Percentiles rank a stretch among this genome's conserved stretches.
phyloP scores from a whole-genome alignment of 1,140 invertebrate genomes.

The Gonioctena quinquepunctata region DNA sequence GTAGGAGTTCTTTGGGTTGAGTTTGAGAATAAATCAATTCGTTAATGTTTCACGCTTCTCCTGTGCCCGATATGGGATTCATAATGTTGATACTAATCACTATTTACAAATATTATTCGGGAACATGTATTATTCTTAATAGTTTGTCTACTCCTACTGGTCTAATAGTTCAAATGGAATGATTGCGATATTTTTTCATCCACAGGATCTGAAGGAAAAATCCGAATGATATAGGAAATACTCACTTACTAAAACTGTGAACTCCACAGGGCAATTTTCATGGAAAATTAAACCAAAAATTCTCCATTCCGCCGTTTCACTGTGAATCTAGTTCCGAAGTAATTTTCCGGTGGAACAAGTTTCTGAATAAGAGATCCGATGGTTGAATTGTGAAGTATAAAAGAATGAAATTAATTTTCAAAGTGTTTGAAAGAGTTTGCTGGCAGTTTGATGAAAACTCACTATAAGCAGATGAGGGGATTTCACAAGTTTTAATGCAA shows the following conservation, averaged over 20 bases:
- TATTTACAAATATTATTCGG: too few species aligned
- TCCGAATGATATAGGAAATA: too few species aligned
- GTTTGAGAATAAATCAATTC: too few species aligned
- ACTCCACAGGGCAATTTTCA: neutral
- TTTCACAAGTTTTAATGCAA: slow-evolving; percentile 4
- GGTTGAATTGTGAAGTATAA: neutral
- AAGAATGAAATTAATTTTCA: slow-evolving; percentile 4
- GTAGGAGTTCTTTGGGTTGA: too few species aligned
- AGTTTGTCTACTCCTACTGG: too few species aligned
- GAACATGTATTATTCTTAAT: too few species aligned
- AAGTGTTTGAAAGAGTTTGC: neutral
- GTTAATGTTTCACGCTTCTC: too few species aligned
- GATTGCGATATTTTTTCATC: too few species aligned
- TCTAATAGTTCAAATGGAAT: too few species aligned
- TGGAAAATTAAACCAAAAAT: neutral
- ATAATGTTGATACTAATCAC: too few species aligned
- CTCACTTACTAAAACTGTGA: neutral
- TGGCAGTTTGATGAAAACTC: neutral
- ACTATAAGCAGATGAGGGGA: neutral
- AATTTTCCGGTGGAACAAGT: slow-evolving; percentile 1
- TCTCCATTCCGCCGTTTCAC: neutral
- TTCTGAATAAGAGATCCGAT: neutral
- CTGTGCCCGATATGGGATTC: too few species aligned
- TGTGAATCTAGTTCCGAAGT: neutral
- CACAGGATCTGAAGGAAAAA: too few species aligned